Percentiles rank a stretch among this genome's conserved stretches.
Conservation (phyloP, 2,113 vertebrate genomes). For the Erythrolamprus reginae region DNA sequence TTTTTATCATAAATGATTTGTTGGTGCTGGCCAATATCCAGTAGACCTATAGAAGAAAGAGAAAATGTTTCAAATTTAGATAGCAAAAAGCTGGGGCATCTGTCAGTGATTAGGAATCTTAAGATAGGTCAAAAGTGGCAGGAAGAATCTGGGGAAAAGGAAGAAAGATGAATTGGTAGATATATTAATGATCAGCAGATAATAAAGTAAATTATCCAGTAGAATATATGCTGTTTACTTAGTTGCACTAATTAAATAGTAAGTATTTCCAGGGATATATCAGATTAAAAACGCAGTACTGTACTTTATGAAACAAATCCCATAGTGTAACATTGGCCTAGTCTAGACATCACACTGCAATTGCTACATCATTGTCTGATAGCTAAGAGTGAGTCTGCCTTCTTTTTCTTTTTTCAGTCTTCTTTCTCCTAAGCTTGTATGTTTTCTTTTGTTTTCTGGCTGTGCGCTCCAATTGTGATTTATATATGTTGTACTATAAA, state of each 20-base stretch:
- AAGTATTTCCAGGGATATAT: background rate
- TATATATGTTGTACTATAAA: background rate
- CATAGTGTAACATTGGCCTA: background rate
- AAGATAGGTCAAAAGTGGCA: background rate
- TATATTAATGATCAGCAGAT: background rate
- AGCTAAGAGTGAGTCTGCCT: background rate
- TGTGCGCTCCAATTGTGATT: background rate
- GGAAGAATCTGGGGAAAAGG: background rate
- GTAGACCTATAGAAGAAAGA: background rate
- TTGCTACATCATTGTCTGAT: background rate
- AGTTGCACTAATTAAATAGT: background rate
- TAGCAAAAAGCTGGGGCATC: background rate
- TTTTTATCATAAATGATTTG: background rate
- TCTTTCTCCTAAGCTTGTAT: background rate
- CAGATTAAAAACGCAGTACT: background rate
- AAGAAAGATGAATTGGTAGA: background rate
- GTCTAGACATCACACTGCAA: background rate
- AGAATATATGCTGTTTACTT: background rate
- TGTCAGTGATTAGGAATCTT: background rate
- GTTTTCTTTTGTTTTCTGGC: background rate
- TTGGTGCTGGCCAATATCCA: background rate
- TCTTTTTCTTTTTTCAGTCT: background rate
- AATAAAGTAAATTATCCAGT: background rate
- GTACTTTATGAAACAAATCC: background rate
- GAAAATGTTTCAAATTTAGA: background rate